Evolutionary conservation across 1,140 invertebrate species (phyloP).

Genomic region (Aporrectodea caliginosa): DNA sequence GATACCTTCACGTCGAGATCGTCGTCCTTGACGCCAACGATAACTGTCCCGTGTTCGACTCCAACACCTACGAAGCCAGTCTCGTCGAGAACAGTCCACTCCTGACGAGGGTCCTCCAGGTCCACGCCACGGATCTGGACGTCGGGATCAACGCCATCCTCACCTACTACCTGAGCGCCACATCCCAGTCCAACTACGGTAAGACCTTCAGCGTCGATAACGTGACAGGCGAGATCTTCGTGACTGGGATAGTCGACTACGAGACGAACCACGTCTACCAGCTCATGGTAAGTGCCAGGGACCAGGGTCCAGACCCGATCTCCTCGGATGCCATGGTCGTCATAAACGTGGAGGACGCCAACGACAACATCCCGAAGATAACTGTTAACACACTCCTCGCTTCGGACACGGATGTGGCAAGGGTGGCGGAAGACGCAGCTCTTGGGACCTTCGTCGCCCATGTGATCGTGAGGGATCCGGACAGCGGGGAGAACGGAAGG

Average conservation of each 20-base stretch:
- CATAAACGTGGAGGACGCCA: constrained; percentile 86
- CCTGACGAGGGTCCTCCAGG: constrained; percentile 8
- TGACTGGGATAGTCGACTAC: constrained; percentile 89
- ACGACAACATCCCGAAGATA: constrained; percentile 90
- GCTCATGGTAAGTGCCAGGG: constrained; percentile 83
- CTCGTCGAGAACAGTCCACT: constrained; percentile 68
- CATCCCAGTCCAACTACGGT: constrained; percentile 67
- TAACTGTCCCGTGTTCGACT: constrained; percentile 72
- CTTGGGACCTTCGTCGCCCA: constrained; percentile 76
- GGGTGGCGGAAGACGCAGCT: constrained; percentile 83
- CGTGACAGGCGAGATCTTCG: constrained; percentile 77
- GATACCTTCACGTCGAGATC: constrained; percentile 25
- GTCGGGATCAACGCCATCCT: constrained; percentile 88
- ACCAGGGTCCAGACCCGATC: constrained; percentile 83
- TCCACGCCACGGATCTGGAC: constrained; percentile 79
- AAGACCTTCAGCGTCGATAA: constrained; percentile 79
- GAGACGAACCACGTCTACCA: constrained; percentile 84
- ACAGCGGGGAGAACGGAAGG: constrained; percentile 5
- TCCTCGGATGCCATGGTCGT: constrained; percentile 90
- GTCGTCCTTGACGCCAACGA: constrained; percentile 71
- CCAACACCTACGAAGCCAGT: constrained; percentile 64
- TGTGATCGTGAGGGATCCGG: constrained; percentile 22
- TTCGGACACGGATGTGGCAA: constrained; percentile 74
- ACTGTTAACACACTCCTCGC: constrained; percentile 61
- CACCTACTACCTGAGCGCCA: constrained; percentile 23